These are phyloP conservation scores for Tachysurus fulvidraco DNA, from an alignment of 2,113 vertebrate genomes.

Conservation along the genomic window DNA sequence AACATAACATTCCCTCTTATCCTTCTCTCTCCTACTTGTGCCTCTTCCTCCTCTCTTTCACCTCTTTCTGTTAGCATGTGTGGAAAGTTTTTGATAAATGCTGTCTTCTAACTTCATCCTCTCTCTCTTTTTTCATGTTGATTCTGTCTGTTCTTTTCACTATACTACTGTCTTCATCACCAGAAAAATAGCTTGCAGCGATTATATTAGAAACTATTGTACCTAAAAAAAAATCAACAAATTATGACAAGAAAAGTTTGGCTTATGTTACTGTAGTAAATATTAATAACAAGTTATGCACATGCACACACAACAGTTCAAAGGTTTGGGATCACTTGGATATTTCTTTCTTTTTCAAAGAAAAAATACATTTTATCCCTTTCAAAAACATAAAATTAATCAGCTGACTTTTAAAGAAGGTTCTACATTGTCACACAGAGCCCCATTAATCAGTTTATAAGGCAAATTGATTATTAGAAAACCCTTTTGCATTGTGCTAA, in stretches of 20 bases:
- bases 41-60: conserved; percentile 5
- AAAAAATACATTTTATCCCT: too few relatives aligned
- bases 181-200: background rate
- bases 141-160: background rate
- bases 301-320: background rate
- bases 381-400: too few relatives aligned
- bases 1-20: background rate
- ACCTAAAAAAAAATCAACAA: background rate
- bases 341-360: too few relatives aligned
- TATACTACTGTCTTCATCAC: background rate
- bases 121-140: background rate
- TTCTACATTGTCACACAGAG: too few relatives aligned
- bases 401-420: too few relatives aligned
- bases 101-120: conserved; percentile 2
- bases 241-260: background rate
- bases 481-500: too few relatives aligned
- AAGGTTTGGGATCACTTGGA: too few relatives aligned
- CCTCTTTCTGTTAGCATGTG: conserved; percentile 19
- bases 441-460: too few relatives aligned
- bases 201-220: background rate
- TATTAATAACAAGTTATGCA: background rate
- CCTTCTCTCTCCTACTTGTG: conserved; percentile 15
- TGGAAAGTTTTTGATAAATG: conserved; percentile 24
- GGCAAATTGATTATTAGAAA: too few relatives aligned
- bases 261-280: background rate